These are phyloP conservation scores for Tor tambroides DNA, from an alignment of 2,113 vertebrate species.

Conservation along the genomic window DNA sequence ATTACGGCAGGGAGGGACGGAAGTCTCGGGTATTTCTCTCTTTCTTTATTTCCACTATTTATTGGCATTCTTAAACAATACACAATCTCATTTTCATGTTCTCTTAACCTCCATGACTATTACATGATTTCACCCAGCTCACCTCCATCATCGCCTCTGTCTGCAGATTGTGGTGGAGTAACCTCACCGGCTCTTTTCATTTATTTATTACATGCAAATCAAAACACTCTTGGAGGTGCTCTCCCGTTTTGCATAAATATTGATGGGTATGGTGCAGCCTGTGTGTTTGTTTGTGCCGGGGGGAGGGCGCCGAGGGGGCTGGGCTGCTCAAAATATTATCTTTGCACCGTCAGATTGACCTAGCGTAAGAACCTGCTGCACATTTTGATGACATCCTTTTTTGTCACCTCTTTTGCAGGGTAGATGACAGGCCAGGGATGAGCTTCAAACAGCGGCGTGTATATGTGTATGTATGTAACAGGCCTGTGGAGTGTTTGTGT, in stretches of 20 bases:
- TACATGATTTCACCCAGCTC: constrained; percentile 84
- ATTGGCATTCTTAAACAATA: constrained; percentile 26
- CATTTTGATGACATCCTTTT: constrained; percentile 77
- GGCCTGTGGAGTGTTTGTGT: constrained; percentile 75
- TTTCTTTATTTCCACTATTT: constrained; percentile 31
- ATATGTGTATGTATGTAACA: constrained; percentile 34
- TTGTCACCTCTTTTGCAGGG: constrained; percentile 70
- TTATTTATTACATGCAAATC: constrained; percentile 82
- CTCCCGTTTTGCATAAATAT: constrained; percentile 65
- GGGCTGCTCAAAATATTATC: constrained; percentile 61
- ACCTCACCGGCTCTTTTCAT: constrained; percentile 71
- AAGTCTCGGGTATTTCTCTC: constrained; percentile 36
- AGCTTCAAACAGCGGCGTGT: constrained; percentile 33
- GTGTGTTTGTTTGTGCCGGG: constrained; percentile 54
- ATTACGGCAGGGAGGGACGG: constrained; percentile 77
- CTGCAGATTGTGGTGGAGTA: constrained; percentile 59
- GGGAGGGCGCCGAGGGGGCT: constrained; percentile 17
- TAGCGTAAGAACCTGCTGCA: constrained; percentile 75
- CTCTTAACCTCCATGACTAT: constrained; percentile 62
- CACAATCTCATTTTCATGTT: constrained; percentile 31
- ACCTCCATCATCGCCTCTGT: constrained; percentile 60
- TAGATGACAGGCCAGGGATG: constrained; percentile 75
- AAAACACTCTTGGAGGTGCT: constrained; percentile 59
- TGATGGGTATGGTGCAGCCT: constrained; percentile 46
- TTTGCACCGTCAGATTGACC: constrained; percentile 72